These are phyloP conservation scores for Pandion haliaetus DNA, from an alignment of 2,113 vertebrate species.

Conservation along the genomic window DNA sequence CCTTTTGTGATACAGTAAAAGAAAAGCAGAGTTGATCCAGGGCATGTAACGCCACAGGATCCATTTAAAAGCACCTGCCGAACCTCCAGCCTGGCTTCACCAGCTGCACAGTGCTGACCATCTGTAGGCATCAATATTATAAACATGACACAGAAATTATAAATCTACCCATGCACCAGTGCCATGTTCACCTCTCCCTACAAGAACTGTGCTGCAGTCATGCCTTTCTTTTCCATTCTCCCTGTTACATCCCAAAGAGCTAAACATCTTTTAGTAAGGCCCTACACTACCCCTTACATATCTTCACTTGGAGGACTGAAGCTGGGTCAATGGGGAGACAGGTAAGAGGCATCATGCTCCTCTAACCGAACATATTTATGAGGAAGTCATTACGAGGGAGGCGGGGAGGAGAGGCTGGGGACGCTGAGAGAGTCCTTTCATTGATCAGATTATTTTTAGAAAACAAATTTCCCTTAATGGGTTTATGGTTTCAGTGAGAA, in stretches of 20 bases:
- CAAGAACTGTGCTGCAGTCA: neutral
- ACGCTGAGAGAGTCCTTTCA: constrained; percentile 54
- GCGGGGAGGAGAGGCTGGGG: neutral
- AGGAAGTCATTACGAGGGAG: constrained; percentile 12
- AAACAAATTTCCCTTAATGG: constrained; percentile 57
- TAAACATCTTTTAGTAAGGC: neutral
- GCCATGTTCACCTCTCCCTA: neutral
- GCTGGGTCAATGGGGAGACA: neutral
- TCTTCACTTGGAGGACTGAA: neutral
- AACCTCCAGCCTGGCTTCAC: neutral
- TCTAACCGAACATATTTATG: neutral
- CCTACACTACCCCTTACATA: neutral
- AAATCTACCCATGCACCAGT: neutral
- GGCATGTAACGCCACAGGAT: neutral
- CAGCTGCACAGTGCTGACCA: neutral
- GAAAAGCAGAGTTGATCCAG: neutral
- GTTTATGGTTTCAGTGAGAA: constrained; percentile 52
- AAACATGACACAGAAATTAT: neutral
- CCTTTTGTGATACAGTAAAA: neutral
- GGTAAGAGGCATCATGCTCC: neutral
- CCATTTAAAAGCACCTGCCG: neutral
- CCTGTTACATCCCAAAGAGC: neutral
- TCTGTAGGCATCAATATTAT: neutral
- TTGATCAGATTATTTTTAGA: constrained; percentile 60
- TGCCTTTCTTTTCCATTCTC: neutral